A percentile compares a stretch with the other conserved stretches of the same genome.
phyloP scores from a whole-genome alignment of 2,797 vertebrate species.

The Carduelis carduelis region DNA sequence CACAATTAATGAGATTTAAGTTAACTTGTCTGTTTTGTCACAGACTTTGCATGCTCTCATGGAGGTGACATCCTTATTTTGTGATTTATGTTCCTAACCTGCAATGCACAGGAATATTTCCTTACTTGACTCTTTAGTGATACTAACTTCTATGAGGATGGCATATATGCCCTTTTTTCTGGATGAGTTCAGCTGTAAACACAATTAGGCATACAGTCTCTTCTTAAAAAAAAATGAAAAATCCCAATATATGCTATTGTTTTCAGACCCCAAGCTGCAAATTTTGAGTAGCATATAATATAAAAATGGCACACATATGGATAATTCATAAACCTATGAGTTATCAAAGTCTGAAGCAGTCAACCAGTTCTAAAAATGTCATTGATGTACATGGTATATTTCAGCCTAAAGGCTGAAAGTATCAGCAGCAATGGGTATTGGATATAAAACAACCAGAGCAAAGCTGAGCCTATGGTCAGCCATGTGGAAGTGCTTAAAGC shows the following conservation, averaged over 20 bases:
- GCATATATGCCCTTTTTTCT: not conserved
- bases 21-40: not conserved
- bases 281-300: not conserved
- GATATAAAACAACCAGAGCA: not conserved
- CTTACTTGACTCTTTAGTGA: not conserved
- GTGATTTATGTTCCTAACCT: not conserved
- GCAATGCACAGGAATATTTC: not conserved
- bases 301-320: not conserved
- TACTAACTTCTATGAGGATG: not conserved
- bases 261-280: not conserved
- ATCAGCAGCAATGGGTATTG: not conserved
- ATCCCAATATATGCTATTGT: not conserved
- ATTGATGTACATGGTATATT: not conserved
- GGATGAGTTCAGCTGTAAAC: not conserved
- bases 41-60: not conserved
- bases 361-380: not conserved
- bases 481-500: not conserved
- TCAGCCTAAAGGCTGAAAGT: not conserved
- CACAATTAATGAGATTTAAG: not conserved
- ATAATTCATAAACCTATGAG: not conserved
- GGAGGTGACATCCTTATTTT: not conserved
- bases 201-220: not conserved
- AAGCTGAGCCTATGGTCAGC: not conserved
- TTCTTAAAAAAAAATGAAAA: not conserved
- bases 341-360: not conserved